Base-by-base conservation (phyloP, 2,888 invertebrate genomes). In the Acronicta aceris region DNA sequence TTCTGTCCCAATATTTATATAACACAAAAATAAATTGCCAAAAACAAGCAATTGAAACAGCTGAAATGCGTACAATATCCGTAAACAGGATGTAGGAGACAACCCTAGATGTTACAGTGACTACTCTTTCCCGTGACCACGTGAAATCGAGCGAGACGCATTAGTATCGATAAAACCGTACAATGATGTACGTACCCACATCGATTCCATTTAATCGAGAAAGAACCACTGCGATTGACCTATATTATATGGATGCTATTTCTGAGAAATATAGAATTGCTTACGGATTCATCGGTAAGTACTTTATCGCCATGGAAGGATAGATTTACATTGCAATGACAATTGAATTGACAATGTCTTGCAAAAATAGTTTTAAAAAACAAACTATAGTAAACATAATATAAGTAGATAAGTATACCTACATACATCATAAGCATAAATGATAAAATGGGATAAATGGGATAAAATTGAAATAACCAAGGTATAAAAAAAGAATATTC, bases 121-220 rank as follows among this genome's bases (percentile, higher is more conserved):
- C 72, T 69, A 71, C 74, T 78, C 76, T 74, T 74, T 74, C 53
- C 66, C 70, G 74, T 76, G 81, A 79, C 73, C 80, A 75, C 68
- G 65, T 76, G 79, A 85, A 86, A 82, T 85, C 84, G 81, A 83
- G 77, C 81, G 81, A 79, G 78, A 84, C 78, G 83, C 83, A 85
- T 85, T 83, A 86, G 79, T 78, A 76, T 81, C 81, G 77, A 81
- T 82, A 81, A 79, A 80, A 68, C 65, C 67, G 72, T 59, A 66
- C 65, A 70, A 63, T 73, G 55, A 64, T 61, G 62, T 70, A 71
- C 48, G 40, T 59, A 61, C 25, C 16, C 53, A 73, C 51, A 61
- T 67, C 54, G 51, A 73, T 68, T 64, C 45, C 47, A 51, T 68
- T 62, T 67, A 62, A 63, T 71, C 63, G 64, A 59, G 36, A 56